Evolutionary conservation across 2,888 invertebrate species (phyloP), one percentile per base, ranked within the genome.

Genomic region (Protophormia terraenovae): DNA sequence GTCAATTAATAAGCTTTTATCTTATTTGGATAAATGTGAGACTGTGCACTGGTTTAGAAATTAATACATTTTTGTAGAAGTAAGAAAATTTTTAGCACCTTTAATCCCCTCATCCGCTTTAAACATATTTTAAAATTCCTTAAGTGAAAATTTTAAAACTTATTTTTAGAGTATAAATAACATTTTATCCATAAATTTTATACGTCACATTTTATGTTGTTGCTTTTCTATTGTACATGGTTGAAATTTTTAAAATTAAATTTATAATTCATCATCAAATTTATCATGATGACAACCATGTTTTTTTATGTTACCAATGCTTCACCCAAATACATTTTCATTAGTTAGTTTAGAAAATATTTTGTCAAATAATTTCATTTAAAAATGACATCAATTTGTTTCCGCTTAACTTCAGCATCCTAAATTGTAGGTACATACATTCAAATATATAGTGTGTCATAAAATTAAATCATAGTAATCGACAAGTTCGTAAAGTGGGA

Each of bases 311-410:
- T 24, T 35, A 69, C 50, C 53, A 35, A n/a, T 32, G 12, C 10
- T 45, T 72, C 45, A 4, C n/a, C 47, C 0, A 41, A n/a, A 29
- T 19, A 47, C 47, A 50, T 62, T 73, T 62, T 62, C 22, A 10
- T 19, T 35, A n/a, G 24, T 41, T 2, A 73, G 19, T 32, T 45
- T 47, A 60, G 29, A 14, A 55, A 19, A 19, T 29, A 16, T 53
- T 41, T 38, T 19, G 16, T 10, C 19, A 66, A 76, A 29, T 22
- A 55, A 66, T 41, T 66, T 53, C 16, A 55, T 66, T 76, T 75
- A 27, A 35, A 35, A 47, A 75, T 62, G 62, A 62, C 50, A 50
- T 38, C 14, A 53, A 75, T 75, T 55, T 41, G 29, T 66, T 76
- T 66, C 41, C 55, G 66, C 7, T 66, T n/a, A 55, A 38, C 38